Percentiles rank a stretch among this genome's conserved stretches.
These are phyloP conservation scores for Apamea crenata DNA, from an alignment of 2,888 invertebrate species.

Conservation along the genomic window DNA sequence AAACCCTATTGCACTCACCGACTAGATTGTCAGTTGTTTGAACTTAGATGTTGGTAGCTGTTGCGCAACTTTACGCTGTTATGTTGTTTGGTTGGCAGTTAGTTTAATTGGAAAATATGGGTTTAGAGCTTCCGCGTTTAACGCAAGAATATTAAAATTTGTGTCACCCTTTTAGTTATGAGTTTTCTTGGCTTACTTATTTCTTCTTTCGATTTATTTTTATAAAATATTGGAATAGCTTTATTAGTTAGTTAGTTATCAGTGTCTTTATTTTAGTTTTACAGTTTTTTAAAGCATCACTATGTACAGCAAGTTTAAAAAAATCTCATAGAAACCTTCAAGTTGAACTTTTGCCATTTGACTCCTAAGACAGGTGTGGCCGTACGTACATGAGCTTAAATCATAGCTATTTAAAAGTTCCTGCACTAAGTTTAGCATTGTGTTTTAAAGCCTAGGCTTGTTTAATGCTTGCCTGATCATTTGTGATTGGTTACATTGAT, in stretches of 20 bases:
- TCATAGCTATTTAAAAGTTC: conserved; percentile 37
- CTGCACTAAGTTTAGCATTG: conserved; percentile 11
- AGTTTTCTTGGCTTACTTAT: not conserved
- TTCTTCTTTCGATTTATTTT: not conserved
- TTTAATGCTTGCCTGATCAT: conserved; percentile 33
- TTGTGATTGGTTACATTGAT: conserved; percentile 46
- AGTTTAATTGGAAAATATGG: conserved; percentile 45
- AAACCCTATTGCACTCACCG: conserved; percentile 72
- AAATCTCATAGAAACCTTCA: not conserved
- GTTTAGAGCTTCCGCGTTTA: conserved; percentile 52
- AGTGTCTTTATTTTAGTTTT: not conserved
- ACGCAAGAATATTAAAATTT: conserved; percentile 4
- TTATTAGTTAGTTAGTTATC: not conserved
- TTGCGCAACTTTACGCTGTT: conserved; percentile 49
- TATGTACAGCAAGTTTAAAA: not conserved
- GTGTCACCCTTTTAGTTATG: not conserved
- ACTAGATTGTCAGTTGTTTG: conserved; percentile 61
- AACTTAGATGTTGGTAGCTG: conserved; percentile 55
- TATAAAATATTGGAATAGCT: too few species aligned
- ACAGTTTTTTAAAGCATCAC: not conserved
- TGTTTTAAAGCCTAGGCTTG: conserved; percentile 41
- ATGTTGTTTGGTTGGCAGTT: conserved; percentile 32
- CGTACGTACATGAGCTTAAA: conserved; percentile 18
- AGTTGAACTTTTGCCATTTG: conserved; percentile 33
- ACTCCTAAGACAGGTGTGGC: conserved; percentile 29